Conservation (phyloP, 2,797 vertebrate genomes). For the Microctenopoma stevenorrisi region DNA sequence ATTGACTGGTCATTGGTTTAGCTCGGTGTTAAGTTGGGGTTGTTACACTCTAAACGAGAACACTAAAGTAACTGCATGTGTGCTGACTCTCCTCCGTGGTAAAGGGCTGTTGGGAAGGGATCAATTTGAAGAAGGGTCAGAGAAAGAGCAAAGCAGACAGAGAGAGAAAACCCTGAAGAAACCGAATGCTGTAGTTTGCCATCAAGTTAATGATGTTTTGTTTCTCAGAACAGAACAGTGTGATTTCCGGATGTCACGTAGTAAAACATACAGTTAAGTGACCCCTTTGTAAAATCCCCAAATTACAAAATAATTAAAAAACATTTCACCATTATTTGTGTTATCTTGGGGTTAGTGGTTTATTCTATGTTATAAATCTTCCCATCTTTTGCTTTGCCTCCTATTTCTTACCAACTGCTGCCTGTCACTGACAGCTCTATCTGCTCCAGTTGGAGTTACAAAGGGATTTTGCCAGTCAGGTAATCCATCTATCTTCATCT, state of each 20-base stretch:
- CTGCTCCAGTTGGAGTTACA: constrained; percentile 28
- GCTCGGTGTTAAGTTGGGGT: no score
- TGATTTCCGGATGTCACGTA: background rate
- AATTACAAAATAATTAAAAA: background rate
- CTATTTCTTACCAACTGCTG: constrained; percentile 49
- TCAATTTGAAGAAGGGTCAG: constrained; percentile 10
- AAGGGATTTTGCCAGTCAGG: constrained; percentile 56
- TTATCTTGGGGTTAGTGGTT: background rate
- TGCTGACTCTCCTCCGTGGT: background rate
- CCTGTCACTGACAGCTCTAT: constrained; percentile 54
- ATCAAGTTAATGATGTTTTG: background rate
- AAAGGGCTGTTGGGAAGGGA: background rate
- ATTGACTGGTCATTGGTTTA: no score
- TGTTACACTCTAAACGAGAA: no score
- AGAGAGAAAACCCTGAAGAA: background rate
- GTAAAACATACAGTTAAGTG: background rate
- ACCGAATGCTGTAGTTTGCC: background rate
- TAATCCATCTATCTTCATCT: constrained; percentile 60
- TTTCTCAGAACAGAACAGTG: background rate
- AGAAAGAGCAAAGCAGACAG: background rate
- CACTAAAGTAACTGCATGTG: background rate
- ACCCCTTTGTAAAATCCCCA: background rate
- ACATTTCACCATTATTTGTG: background rate
- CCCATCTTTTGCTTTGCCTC: constrained; percentile 12
- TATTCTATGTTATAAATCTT: constrained; percentile 4